Evolutionary conservation across 37 sponge, comb jelly and placozoan species (phyloP), one percentile per base, ranked within the genome.

Genomic region (Dysidea cf. avara): DNA sequence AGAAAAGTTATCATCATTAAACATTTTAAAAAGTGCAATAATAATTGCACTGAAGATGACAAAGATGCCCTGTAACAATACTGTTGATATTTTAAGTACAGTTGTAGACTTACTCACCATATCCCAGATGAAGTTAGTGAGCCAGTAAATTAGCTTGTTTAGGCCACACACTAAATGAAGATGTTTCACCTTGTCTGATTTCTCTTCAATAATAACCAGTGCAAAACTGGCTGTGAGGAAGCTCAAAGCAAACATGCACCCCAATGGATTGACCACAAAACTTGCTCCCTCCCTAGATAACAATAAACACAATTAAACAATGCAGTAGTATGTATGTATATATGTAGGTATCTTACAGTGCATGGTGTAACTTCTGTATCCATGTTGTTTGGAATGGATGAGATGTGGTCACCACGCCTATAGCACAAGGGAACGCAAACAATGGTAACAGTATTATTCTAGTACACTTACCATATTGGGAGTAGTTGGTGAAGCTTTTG

Each of bases 131-230:
- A 76, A 91, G 76, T 81, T 49, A 24, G 89, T 64, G 14, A 82
- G 30, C 95, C 95, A 97, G 87, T 94, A 97, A 68, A 85, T 76
- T 2, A 69, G 13, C 25, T 77, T 78, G 62, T 68, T 83, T 52
- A 97, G 77, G 26, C 95, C 99, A 54, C 88, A 87, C 39, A 94
- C 76, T 34, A 72, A 32, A 80, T 90, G 95, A 25, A 94, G 62
- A 72, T 97, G 95, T 28, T 77, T 62, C 40, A 87, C 61, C 39
- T 91, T 91, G 32, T 64, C 54, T 0, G 81, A 66, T n/a, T 83
- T 71, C 69, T 94, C 94, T 75, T 94, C 87, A 18, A 88, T 83
- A 6, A 94, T 43, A 30, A 82, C 49, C 49, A 90, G 74, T 13
- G 87, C 88, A 70, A 87, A 90, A 25, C 84, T 81, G 2, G 83